Conservation (phyloP, 2,113 vertebrate species). For the Fulmarus glacialis region DNA sequence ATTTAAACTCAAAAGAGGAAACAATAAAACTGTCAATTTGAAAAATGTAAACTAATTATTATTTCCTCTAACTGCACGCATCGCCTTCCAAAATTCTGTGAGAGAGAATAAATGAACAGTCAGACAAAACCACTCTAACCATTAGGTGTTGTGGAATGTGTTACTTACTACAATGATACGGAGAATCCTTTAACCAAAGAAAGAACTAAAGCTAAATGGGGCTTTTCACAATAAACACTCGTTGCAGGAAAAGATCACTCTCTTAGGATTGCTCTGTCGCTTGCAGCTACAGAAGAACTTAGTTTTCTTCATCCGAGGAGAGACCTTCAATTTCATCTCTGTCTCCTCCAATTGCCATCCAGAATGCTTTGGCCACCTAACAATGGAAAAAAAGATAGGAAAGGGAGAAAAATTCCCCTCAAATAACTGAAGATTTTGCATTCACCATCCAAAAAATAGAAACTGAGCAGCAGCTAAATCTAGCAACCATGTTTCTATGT, state of each 20-base stretch:
- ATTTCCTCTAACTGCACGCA: neutral
- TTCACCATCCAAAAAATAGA: neutral
- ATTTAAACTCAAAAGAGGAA: constrained; percentile 12
- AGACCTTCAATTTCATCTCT: constrained; percentile 94
- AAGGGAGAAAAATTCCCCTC: neutral
- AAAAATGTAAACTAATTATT: neutral
- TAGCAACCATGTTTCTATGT: accelerated
- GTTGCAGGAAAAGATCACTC: neutral
- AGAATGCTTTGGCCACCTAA: constrained; percentile 97
- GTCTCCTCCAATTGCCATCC: constrained; percentile 98
- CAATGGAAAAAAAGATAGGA: neutral
- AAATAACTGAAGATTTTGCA: neutral
- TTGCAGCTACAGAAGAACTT: neutral
- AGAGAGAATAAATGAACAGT: neutral
- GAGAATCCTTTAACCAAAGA: neutral
- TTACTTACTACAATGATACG: accelerated
- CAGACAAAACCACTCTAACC: neutral
- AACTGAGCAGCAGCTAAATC: neutral
- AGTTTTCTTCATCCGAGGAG: constrained; percentile 94
- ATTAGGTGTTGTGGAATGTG: neutral
- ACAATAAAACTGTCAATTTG: neutral
- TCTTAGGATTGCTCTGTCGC: neutral
- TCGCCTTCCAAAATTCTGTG: neutral
- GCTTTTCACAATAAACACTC: neutral
- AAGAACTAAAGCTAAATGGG: neutral